Percentiles rank a stretch among this genome's conserved stretches.
Conservation (phyloP, 2,113 vertebrate species). For the Varanus komodoensis region DNA sequence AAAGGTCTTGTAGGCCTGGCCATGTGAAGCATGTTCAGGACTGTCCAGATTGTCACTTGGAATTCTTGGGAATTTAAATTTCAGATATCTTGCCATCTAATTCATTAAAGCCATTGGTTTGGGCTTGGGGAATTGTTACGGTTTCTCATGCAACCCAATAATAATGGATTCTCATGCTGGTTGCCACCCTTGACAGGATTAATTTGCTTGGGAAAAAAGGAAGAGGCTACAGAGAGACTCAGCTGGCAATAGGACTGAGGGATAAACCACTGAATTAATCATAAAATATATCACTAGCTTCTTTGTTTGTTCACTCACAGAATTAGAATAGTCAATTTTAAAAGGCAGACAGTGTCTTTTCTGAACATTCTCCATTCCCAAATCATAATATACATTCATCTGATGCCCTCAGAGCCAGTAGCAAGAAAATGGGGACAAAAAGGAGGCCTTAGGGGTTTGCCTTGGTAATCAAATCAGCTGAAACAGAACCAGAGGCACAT, state of each 20-base stretch:
- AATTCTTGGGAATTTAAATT: not conserved
- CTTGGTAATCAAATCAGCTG: conserved; percentile 34
- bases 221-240: too few relatives aligned
- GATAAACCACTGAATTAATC: not conserved
- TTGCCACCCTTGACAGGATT: not conserved
- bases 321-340: not conserved
- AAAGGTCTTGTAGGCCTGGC: not conserved
- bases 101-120: not conserved
- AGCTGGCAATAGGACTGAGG: not conserved
- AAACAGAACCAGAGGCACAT: conserved; percentile 51
- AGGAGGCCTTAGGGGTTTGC: not conserved
- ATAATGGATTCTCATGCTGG: not conserved
- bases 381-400: not conserved
- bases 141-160: not conserved
- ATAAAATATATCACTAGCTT: not conserved
- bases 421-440: not conserved
- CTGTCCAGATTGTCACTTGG: too few relatives aligned
- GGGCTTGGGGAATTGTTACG: too few relatives aligned
- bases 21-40: not conserved
- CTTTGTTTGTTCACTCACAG: not conserved
- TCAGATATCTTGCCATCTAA: not conserved
- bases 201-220: not conserved
- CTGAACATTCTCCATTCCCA: not conserved
- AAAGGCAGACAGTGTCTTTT: not conserved
- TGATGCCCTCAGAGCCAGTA: not conserved